Base-by-base conservation (phyloP, 2,113 vertebrate genomes). In the Osmerus mordax region DNA sequence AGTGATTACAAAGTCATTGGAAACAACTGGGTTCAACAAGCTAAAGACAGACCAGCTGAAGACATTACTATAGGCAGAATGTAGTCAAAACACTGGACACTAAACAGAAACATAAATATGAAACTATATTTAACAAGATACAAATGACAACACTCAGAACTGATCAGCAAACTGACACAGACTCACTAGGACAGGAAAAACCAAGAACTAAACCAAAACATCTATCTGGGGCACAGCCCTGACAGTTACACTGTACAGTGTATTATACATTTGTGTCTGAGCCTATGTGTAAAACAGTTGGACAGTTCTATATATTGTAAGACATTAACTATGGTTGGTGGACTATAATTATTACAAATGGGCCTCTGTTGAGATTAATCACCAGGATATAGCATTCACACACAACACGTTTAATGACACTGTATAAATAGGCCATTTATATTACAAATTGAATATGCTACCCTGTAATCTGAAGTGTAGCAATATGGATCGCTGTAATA, bases 401-500 rank as follows among this genome's bases (percentile, higher is more conserved):
- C 71, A 83, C 74, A 74, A 72, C 59, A 53, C 75, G 59, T 78
- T 67, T 70, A 67, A 80, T 83, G 73, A 71, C 52, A 65, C 66
- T 72, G 53, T 62, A 83, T 80, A 78, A 83, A 83, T 70, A 80
- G 72, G 69, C 47, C 72, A 83, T 83, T 83, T 71, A 73, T 83
- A 75, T 83, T 80, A 69, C 36, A 73, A 83, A 83, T 75, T 69
- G 78, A 83, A 78, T 72, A 73, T 73, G 61, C 72, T 55, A 72
- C 65, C 69, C 72, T 75, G 69, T 80, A 80, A 80, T 83, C 72
- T 83, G 68, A 74, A 82, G 73, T 79, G 78, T 71, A 58, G 81
- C 67, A 58, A 58, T 69, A 69, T 58, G 52, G 53, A 69, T 56
- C 58, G 29, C 67, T 54, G 54, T 77, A 75, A 77, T 80, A 83